Evolutionary conservation across 2,888 invertebrate species (phyloP).

Genomic region (Sacculina carcini): DNA sequence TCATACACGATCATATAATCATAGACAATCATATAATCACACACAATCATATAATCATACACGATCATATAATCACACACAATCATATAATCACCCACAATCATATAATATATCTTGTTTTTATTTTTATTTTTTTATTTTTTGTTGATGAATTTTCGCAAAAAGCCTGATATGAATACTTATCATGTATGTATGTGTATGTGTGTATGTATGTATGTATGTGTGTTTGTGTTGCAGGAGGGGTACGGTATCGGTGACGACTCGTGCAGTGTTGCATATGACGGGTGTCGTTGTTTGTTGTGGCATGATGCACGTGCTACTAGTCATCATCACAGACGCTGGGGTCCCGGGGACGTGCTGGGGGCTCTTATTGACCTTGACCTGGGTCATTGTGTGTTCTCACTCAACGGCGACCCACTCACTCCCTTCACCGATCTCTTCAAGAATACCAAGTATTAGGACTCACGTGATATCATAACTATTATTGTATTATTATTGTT

Average conservation of each 20-base stretch:
- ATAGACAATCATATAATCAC: too few species aligned
- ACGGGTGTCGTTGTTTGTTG: conserved; percentile 48
- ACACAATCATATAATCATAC: too few species aligned
- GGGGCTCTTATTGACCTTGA: conserved; percentile 60
- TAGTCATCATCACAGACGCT: conserved; percentile 28
- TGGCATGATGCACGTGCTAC: conserved; percentile 64
- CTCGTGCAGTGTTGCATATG: conserved; percentile 61
- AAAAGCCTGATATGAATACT: background rate
- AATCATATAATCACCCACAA: too few species aligned
- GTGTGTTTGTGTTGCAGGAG: conserved; percentile 35
- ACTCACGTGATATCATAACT: too few species aligned
- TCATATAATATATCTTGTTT: too few species aligned
- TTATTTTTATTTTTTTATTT: too few species aligned
- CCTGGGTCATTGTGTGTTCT: conserved; percentile 44
- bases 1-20: too few species aligned
- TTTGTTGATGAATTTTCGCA: too few species aligned
- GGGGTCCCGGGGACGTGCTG: conserved; percentile 59
- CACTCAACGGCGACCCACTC: conserved; percentile 46
- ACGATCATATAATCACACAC: too few species aligned
- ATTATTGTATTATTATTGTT: too few species aligned
- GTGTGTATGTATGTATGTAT: background rate
- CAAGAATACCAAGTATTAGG: conserved; percentile 44
- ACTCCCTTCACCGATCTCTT: conserved; percentile 46
- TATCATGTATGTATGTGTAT: background rate
- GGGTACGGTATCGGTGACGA: conserved; percentile 91